These are phyloP conservation scores for Porites australiensis DNA, from an alignment of 64 coral and sea anemone species.

Conservation along the genomic window DNA sequence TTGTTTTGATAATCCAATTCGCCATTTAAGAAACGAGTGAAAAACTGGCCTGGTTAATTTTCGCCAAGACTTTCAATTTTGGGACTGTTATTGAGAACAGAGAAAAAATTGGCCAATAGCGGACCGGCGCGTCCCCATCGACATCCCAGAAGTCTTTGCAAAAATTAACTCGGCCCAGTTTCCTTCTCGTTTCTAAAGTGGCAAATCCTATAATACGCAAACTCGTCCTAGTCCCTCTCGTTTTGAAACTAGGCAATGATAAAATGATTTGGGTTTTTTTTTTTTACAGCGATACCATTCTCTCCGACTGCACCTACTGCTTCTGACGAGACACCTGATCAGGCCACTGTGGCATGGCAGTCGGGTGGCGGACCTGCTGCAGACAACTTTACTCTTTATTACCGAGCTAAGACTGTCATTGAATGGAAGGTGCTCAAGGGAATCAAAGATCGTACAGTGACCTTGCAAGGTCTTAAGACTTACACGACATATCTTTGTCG, in stretches of 20 bases:
- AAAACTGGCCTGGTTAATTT: too few relatives aligned
- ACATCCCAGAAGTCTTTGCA: too few relatives aligned
- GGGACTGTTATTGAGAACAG: too few relatives aligned
- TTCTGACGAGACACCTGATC: background rate
- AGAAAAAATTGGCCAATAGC: too few relatives aligned
- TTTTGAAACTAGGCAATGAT: background rate
- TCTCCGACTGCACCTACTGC: conserved; percentile 17
- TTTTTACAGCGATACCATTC: conserved; percentile 41
- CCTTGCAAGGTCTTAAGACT: background rate
- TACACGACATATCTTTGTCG: conserved; percentile 48
- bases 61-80: too few relatives aligned
- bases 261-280: background rate
- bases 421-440: conserved; percentile 1
- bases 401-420: background rate
- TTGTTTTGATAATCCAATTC: too few relatives aligned
- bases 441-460: conserved; percentile 39
- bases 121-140: too few relatives aligned
- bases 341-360: conserved; percentile 52
- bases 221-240: background rate
- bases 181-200: too few relatives aligned
- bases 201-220: too few relatives aligned
- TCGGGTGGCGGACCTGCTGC: conserved; percentile 3
- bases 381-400: conserved; percentile 22
- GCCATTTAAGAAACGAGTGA: too few relatives aligned
- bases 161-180: too few relatives aligned